phyloP scores from a whole-genome alignment of 2,113 vertebrate species.

The Sterrhoptilus dennistouni region DNA sequence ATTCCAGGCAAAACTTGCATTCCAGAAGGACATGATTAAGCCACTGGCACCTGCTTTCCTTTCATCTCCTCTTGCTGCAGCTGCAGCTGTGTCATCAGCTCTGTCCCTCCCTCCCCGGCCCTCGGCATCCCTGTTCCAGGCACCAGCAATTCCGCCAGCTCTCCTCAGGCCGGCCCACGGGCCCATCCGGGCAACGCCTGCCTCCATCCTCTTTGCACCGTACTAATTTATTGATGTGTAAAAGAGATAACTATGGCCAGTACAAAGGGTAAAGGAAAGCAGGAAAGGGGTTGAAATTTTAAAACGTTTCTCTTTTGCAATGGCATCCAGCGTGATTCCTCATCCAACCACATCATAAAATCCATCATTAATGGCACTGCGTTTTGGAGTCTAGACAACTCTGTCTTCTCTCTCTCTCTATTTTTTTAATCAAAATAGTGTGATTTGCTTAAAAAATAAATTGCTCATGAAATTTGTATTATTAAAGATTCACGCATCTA shows the following conservation, averaged over 20 bases:
- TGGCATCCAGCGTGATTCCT: background rate
- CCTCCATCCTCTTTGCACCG: constrained; percentile 90
- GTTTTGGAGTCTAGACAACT: constrained; percentile 12
- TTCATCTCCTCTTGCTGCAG: constrained; percentile 80
- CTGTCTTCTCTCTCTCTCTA: background rate
- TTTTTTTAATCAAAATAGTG: background rate
- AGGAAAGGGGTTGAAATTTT: background rate
- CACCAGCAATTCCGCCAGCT: constrained; percentile 79
- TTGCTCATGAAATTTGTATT: background rate
- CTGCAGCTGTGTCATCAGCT: constrained; percentile 76
- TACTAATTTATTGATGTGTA: constrained; percentile 74
- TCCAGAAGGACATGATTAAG: constrained; percentile 90
- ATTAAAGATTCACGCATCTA: constrained; percentile 23
- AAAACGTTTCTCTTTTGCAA: constrained; percentile 15
- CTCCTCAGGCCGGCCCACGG: constrained; percentile 89
- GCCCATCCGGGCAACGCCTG: constrained; percentile 85
- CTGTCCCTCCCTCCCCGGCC: constrained; percentile 87
- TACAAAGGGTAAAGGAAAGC: constrained; percentile 24
- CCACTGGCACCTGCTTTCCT: constrained; percentile 87
- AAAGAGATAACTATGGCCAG: constrained; percentile 16
- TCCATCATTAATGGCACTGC: background rate
- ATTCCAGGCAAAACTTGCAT: constrained; percentile 84
- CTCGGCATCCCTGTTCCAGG: constrained; percentile 83
- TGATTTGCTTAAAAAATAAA: constrained; percentile 35
- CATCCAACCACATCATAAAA: background rate